Evolutionary conservation across 2,113 vertebrate species (phyloP), one percentile per base, ranked within the genome.

Genomic region (Thomomys bottae): DNA sequence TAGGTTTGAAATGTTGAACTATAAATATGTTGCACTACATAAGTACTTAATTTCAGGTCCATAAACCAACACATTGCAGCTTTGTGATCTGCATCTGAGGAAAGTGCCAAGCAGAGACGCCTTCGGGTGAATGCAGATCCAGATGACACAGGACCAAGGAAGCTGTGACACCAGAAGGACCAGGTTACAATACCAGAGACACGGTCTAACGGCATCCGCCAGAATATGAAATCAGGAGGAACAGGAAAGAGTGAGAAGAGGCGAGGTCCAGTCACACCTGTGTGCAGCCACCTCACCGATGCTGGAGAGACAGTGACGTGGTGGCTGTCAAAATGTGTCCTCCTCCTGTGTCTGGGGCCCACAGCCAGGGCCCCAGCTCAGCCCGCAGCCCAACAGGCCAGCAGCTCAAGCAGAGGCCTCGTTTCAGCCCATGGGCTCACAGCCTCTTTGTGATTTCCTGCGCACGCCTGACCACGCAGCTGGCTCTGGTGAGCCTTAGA

Each of bases 241-340:
- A 11, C 59, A 57, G 34, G 42, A 49, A 49, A 49, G 45, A 49
- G 45, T 12, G 9, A 36, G 12, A 7, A 36, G 2, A 42, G 30
- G 14, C 24, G 34, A 54, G 24, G 1, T 2, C 1, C 20, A 0
- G 0, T 1, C 34, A 4, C 67, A 30, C 26, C 24, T 8, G 34
- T 49, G 45, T 12, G 9, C n/a, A n/a, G n/a, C 9, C 45, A 49
- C 45, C 45, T 49, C 45, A 8, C 45, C 10, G 45, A 49, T 34
- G 8, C 68, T 4, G 28, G 61, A 57, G n/a, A 15, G 64, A 59
- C 1, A 18, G 26, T 0, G 2, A 9, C n/a, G n/a, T n/a, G n/a
- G n/a, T n/a, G n/a, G n/a, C n/a, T n/a, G n/a, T n/a, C n/a, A n/a
- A n/a, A n/a, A n/a, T n/a, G n/a, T n/a, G n/a, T n/a, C n/a, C n/a